Conservation (phyloP, 2,113 vertebrate genomes). For the Emydura subglobosa region DNA sequence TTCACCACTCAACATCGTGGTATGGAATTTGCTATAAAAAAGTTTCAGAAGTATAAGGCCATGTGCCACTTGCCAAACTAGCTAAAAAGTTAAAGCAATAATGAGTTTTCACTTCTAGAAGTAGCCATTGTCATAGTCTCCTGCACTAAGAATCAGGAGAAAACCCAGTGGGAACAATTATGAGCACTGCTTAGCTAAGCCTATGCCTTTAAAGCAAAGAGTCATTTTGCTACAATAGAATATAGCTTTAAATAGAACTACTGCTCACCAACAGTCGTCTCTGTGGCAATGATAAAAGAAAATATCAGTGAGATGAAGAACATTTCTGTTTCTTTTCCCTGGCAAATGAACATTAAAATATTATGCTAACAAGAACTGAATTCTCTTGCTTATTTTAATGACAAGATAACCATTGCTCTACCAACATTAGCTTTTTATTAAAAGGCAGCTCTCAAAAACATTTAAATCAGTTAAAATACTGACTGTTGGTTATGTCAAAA, state of each 20-base stretch:
- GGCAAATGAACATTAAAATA: not conserved
- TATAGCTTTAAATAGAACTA: not conserved
- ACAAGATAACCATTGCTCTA: not conserved
- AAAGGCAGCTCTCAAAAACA: not conserved
- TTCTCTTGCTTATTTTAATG: not conserved
- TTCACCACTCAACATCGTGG: not conserved
- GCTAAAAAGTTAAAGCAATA: not conserved
- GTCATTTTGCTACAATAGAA: not conserved
- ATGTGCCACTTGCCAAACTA: not conserved
- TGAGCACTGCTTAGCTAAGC: not conserved
- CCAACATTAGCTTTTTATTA: not conserved
- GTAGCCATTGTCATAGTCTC: not conserved
- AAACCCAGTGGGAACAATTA: not conserved
- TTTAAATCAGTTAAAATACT: not conserved
- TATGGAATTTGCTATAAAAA: not conserved
- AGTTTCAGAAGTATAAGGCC: not conserved
- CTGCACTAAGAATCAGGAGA: not conserved
- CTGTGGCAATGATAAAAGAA: not conserved
- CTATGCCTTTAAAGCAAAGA: not conserved
- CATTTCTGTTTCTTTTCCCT: not conserved
- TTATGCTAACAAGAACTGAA: not conserved
- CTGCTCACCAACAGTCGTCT: not conserved
- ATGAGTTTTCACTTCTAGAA: not conserved
- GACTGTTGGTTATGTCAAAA: not conserved
- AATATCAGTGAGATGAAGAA: not conserved